Evolutionary conservation across 2,797 vertebrate species (phyloP).

Genomic region (Moxostoma hubbsi): DNA sequence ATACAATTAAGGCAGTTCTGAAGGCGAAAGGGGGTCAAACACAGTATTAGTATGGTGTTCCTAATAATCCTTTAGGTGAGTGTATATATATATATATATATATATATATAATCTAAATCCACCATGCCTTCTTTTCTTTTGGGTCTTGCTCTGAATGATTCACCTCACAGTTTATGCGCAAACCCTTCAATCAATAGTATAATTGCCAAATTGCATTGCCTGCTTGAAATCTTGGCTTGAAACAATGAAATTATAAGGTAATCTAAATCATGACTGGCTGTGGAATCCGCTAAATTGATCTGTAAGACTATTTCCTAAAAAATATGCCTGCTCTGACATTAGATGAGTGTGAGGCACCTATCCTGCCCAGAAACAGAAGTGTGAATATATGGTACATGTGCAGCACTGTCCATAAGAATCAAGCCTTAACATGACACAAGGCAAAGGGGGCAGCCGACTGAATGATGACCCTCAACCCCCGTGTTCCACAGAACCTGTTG

Average conservation of each 20-base stretch:
- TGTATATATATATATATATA: too few relatives aligned
- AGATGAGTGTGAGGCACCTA: constrained; percentile 67
- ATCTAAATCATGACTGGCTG: constrained; percentile 20
- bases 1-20: too few relatives aligned
- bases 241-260: too few relatives aligned
- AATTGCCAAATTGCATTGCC: not conserved
- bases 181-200: constrained; percentile 2
- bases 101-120: too few relatives aligned
- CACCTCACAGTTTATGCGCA: constrained; percentile 3
- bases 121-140: not conserved
- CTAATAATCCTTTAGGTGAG: too few relatives aligned
- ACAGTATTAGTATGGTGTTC: too few relatives aligned
- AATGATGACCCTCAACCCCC: constrained; percentile 50
- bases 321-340: constrained; percentile 66
- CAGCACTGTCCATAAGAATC: constrained; percentile 42
- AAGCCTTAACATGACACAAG: constrained; percentile 33
- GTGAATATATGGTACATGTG: constrained; percentile 69
- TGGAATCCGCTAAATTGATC: constrained; percentile 45
- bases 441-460: constrained; percentile 37
- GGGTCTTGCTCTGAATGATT: not conserved
- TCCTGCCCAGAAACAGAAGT: constrained; percentile 71
- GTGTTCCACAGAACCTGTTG: constrained; percentile 59
- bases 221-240: not conserved
- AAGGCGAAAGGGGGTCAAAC: too few relatives aligned
- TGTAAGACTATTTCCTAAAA: constrained; percentile 48